Evolutionary conservation across 1,140 invertebrate genomes (phyloP).

Genomic region (Lithobius niger): DNA sequence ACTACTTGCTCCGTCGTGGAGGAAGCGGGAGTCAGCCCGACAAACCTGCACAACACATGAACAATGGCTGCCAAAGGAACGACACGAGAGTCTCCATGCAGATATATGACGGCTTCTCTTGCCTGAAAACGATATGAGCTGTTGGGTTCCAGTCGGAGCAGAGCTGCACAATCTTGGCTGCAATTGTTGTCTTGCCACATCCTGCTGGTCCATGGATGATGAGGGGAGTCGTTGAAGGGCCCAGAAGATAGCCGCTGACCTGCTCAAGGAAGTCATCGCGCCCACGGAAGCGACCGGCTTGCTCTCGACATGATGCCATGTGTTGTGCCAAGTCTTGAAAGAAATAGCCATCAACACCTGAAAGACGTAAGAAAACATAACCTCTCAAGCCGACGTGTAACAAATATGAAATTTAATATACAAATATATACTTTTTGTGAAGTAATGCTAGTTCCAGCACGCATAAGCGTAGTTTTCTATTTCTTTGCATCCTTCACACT

Average conservation of each 20-base stretch:
- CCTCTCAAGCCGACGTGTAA: conserved; percentile 8
- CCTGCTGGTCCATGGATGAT: conserved; percentile 61
- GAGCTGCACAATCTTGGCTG: conserved; percentile 51
- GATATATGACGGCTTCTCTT: neutral
- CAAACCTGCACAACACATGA: conserved; percentile 14
- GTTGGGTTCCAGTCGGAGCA: conserved; percentile 52
- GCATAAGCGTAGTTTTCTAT: no score
- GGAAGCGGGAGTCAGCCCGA: conserved; percentile 49
- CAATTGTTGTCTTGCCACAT: conserved; percentile 62
- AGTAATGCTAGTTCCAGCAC: no score
- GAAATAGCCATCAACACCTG: conserved; percentile 35
- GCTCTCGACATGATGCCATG: conserved; percentile 24
- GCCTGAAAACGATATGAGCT: conserved; percentile 40
- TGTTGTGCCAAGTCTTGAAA: conserved; percentile 45
- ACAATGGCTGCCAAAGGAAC: neutral
- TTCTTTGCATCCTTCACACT: neutral
- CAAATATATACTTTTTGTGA: neutral
- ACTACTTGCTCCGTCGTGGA: conserved; percentile 48
- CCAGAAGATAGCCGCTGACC: conserved; percentile 44
- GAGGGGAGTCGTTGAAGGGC: conserved; percentile 43
- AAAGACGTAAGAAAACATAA: conserved; percentile 16
- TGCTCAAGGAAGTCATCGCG: conserved; percentile 25
- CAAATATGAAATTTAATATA: neutral
- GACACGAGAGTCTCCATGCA: neutral
- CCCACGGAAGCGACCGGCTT: conserved; percentile 28